Base-by-base conservation (phyloP, 2,113 vertebrate species). In the Cairina moschata region DNA sequence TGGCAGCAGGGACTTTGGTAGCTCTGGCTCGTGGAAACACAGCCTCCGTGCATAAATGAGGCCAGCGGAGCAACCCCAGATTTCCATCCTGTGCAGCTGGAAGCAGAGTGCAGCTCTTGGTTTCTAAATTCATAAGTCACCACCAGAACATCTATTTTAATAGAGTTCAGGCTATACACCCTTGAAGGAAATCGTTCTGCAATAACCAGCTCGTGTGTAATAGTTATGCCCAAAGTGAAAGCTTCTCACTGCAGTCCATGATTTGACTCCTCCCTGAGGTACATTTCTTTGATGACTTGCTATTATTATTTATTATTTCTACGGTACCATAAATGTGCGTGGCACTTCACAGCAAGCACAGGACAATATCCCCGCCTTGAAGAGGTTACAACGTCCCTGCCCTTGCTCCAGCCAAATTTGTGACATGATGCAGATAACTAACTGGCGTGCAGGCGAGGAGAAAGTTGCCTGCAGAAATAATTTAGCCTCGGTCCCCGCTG, bases 61-160 rank as follows among this genome's bases (percentile, higher is more conserved):
- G 86, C 68, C 80, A 44, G 46, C 1, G 1, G 72, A 77, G 65
- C 46, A 76, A 91, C 88, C 89, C 56, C 13, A n/a, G 60, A 34
- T 86, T 91, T 72, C 56, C 92, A 75, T 38, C 42, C 48, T 18
- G 40, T 59, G 83, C 67, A 91, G 90, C 84, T 73, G 62, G 75
- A 75, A 94, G 85, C 84, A 56, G 50, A 95, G 86, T 5, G 58
- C 75, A 91, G 90, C 65, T 76, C 72, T 23, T 25, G 17, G 46
- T 59, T 92, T 74, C 76, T 91, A 38, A 86, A 93, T 81, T 88
- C 95, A 50, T 78, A 72, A 90, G 42, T 78, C 86, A 83, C 73
- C 13, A 7, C 48, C 95, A 72, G 77, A 71, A 81, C 86, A 94
- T 88, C 83, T 80, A 84, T 94, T 96, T 94, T 95, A 91, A 86